A percentile compares a stretch with the other conserved stretches of the same genome.
These are phyloP conservation scores for Malacosoma neustria DNA, from an alignment of 2,888 invertebrate species.

Conservation along the genomic window DNA sequence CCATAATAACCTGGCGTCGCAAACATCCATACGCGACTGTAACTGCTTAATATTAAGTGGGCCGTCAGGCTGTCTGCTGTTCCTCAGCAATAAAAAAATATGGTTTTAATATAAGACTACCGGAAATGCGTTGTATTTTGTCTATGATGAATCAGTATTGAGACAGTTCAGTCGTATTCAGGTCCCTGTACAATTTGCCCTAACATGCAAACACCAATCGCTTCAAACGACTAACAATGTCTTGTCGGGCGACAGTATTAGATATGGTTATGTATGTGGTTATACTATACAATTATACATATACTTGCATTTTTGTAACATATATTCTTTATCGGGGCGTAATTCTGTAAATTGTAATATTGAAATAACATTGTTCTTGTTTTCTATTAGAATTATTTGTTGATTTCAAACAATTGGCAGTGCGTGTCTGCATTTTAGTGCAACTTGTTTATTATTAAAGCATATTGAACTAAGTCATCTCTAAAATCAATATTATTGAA, in stretches of 20 bases:
- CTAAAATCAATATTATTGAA: no score
- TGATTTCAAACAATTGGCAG: conserved; percentile 55
- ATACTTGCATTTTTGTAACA: conserved; percentile 46
- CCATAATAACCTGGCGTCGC: no score
- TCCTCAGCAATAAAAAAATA: no score
- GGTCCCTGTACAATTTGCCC: conserved; percentile 70
- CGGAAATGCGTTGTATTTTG: no score
- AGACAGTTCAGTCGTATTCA: no score
- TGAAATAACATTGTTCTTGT: conserved; percentile 38
- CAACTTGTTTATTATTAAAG: conserved; percentile 61
- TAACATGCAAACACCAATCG: conserved; percentile 77
- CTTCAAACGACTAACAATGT: conserved; percentile 73
- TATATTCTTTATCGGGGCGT: conserved; percentile 57
- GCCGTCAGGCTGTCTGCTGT: no score
- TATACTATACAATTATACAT: conserved; percentile 42
- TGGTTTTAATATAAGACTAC: no score
- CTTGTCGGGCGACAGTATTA: conserved; percentile 67
- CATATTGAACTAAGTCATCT: conserved; percentile 65
- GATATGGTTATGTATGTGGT: conserved; percentile 71
- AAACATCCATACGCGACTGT: no score
- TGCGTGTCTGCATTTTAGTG: conserved; percentile 77
- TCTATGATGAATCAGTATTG: no score
- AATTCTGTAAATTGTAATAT: conserved; percentile 53
- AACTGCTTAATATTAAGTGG: no score
- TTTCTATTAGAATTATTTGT: conserved; percentile 42